phyloP scores from a whole-genome alignment of 2,888 invertebrate genomes.

The Nemoura dubitans region DNA sequence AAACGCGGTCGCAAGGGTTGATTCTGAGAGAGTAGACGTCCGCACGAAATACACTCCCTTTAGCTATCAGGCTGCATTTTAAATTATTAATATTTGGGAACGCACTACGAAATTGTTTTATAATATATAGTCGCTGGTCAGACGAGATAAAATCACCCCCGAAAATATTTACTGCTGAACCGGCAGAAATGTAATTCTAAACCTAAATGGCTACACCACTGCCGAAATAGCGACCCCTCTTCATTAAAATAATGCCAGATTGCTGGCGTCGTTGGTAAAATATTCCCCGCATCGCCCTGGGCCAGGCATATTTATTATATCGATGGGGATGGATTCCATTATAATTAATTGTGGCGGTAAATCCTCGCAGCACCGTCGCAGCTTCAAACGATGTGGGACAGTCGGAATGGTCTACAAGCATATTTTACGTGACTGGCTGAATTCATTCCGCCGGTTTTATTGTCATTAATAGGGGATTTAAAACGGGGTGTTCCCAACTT shows the following conservation, averaged over 20 bases:
- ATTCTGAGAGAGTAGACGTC: neutral
- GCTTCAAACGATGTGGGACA: neutral
- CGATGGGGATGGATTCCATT: neutral
- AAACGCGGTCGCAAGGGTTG: neutral
- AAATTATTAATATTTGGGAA: neutral
- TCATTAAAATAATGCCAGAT: neutral
- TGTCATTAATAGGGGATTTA: neutral
- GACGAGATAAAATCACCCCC: conserved; percentile 26
- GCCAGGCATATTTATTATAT: neutral
- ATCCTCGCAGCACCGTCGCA: neutral
- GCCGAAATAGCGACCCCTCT: neutral
- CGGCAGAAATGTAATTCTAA: neutral
- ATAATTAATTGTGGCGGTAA: conserved; percentile 3
- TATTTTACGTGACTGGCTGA: neutral
- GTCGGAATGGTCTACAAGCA: neutral
- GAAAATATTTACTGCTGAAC: neutral
- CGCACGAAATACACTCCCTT: neutral
- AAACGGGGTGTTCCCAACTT: neutral
- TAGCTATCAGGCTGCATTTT: neutral
- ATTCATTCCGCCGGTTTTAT: neutral
- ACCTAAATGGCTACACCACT: neutral
- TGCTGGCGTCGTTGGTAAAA: neutral
- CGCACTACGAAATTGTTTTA: neutral
- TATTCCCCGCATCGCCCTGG: neutral
- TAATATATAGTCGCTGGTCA: neutral